phyloP scores from a whole-genome alignment of 2,113 vertebrate species.

The Hemichromis elongatus region DNA sequence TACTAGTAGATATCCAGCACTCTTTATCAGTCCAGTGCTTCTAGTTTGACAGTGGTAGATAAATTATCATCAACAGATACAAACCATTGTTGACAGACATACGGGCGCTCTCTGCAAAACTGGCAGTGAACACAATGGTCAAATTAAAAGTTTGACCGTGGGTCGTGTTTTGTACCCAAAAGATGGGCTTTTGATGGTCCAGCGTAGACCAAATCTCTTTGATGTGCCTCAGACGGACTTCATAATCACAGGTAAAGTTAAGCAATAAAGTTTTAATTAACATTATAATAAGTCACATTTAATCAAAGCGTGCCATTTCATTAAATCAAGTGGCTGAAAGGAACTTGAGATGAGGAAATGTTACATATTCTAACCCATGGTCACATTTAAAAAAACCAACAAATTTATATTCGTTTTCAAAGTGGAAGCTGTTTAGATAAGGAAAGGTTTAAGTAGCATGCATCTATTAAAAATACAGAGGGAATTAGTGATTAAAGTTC shows the following conservation, averaged over 20 bases:
- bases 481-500: neutral
- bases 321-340: neutral
- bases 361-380: neutral
- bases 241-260: neutral
- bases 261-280: neutral
- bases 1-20: slow-evolving; percentile 4
- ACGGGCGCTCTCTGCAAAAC: neutral
- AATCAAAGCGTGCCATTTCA: neutral
- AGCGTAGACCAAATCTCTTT: neutral
- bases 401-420: neutral
- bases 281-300: neutral
- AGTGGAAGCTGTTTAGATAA: neutral
- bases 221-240: neutral
- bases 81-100: slow-evolving; percentile 7
- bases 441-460: neutral
- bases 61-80: neutral
- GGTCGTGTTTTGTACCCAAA: neutral
- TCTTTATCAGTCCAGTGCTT: neutral
- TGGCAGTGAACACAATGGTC: neutral
- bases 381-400: neutral
- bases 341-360: neutral
- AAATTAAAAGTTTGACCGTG: neutral
- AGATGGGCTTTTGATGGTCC: neutral
- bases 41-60: neutral
- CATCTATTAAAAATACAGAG: neutral